Base-by-base conservation (phyloP, 1,140 invertebrate species). In the Drosophila ambigua region DNA sequence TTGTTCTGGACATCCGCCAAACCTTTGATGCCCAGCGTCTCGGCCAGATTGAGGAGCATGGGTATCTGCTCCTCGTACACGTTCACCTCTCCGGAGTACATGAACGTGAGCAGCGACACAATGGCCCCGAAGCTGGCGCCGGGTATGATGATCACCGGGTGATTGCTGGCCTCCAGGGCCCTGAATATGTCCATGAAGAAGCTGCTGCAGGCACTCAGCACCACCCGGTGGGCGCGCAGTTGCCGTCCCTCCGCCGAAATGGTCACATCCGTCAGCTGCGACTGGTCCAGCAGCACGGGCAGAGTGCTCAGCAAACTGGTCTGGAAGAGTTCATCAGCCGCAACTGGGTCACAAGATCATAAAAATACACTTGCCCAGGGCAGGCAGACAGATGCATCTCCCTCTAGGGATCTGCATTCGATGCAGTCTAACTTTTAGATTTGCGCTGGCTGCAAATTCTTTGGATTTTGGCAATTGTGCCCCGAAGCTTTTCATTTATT, bases 51-150 rank as follows among this genome's bases (percentile, higher is more conserved):
- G 26, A 98, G 93, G 45, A 98, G 93, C 31, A 95, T 95, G 15
- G 96, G 95, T 67, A 98, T 93, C 87, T 97, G 95, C 74, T 96
- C 94, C 92, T 97, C 95, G 55, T 96, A 95, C 39, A 98, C 96
- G 74, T 97, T 97, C 60, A 98, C 97, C 92, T 98, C 97, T 20
- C 97, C 97, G 48, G 95, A 95, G 92, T 98, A 98, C 96, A 98
- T 98, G 92, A 98, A 98, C 1, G 96, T 96, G 7, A 98, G 94
- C 50, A 98, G 94, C 1, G 96, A 95, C 64, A 95, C 95, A 48
- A 98, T 93, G 91, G 97, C 96, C 24, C 94, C 94, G 77, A 96
- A 96, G 63, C 95, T 95, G 61, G 96, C 96, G 16, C 96, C 96
- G 60, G 96, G 94, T 62, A 98, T 94, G 16, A 98, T 95, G 39